Percentiles rank a stretch among this genome's conserved stretches.
phyloP scores from a whole-genome alignment of 1,140 invertebrate species.

The Triops cancriformis region DNA sequence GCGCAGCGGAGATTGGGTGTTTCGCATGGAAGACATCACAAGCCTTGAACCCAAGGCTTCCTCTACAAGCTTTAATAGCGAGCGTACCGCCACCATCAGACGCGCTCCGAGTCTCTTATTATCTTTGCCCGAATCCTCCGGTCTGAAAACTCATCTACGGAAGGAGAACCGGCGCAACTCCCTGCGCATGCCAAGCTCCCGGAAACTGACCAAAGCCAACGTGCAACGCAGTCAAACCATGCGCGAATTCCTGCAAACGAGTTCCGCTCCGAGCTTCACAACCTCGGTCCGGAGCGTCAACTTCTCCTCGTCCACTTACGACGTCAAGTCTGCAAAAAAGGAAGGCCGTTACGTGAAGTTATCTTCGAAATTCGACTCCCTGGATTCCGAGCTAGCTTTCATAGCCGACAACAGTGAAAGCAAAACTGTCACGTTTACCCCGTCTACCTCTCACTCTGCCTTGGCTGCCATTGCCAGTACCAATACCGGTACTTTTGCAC shows the following conservation, averaged over 20 bases:
- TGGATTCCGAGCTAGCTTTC: neutral
- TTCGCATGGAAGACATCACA: neutral
- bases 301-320: neutral
- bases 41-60: neutral
- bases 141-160: neutral
- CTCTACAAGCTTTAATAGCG: neutral
- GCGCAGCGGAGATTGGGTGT: neutral
- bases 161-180: neutral
- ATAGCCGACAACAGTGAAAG: neutral
- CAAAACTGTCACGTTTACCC: neutral
- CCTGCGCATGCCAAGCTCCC: neutral
- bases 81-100: slow-evolving; percentile 23
- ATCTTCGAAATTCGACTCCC: slow-evolving; percentile 1
- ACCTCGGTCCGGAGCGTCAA: neutral
- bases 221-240: slow-evolving; percentile 24
- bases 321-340: neutral
- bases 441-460: neutral
- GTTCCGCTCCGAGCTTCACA: neutral
- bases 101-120: slow-evolving; percentile 25
- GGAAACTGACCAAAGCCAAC: neutral
- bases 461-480: neutral
- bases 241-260: slow-evolving; percentile 14
- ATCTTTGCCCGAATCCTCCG: slow-evolving; percentile 8
- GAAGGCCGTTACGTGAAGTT: neutral
- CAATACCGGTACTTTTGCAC: neutral